Evolutionary conservation across 2,888 invertebrate species (phyloP).

Genomic region (Agrypnus murinus): DNA sequence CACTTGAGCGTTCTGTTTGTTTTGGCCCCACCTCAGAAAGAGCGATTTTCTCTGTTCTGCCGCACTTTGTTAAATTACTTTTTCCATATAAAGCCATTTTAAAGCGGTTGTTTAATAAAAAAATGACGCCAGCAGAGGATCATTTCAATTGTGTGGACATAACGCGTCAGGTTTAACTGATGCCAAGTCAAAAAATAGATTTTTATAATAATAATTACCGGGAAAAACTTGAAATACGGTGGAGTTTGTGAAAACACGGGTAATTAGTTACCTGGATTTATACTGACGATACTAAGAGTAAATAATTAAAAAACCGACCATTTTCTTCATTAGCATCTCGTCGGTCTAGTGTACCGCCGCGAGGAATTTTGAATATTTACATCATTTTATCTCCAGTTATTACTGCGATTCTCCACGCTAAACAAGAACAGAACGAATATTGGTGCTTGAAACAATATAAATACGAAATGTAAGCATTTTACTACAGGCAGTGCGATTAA

Average conservation of each 20-base stretch:
- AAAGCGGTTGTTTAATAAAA: constrained; percentile 40
- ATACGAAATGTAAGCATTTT: constrained; percentile 54
- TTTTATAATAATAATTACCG: constrained; percentile 12
- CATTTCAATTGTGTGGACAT: constrained; percentile 31
- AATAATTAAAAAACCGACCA: constrained; percentile 53
- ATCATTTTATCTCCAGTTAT: constrained; percentile 14
- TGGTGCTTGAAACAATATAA: constrained; percentile 43
- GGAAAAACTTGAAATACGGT: not conserved
- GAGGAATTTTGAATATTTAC: constrained; percentile 35
- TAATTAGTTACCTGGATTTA: constrained; percentile 53
- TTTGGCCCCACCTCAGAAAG: constrained; percentile 57
- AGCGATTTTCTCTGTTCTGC: constrained; percentile 58
- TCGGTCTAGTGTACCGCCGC: constrained; percentile 43
- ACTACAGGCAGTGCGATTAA: constrained; percentile 64
- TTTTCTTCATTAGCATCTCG: constrained; percentile 54
- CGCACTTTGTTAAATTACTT: constrained; percentile 53
- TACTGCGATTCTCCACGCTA: constrained; percentile 5
- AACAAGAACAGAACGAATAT: constrained; percentile 37
- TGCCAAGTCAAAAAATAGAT: no score
- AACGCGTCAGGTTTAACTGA: constrained; percentile 12
- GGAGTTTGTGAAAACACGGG: constrained; percentile 15
- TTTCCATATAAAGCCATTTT: constrained; percentile 50
- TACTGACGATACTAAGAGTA: constrained; percentile 47
- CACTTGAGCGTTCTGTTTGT: constrained; percentile 69
- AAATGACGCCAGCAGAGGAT: constrained; percentile 28